phyloP scores from a whole-genome alignment of 2,888 invertebrate species.

The Psylliodes chrysocephalus region DNA sequence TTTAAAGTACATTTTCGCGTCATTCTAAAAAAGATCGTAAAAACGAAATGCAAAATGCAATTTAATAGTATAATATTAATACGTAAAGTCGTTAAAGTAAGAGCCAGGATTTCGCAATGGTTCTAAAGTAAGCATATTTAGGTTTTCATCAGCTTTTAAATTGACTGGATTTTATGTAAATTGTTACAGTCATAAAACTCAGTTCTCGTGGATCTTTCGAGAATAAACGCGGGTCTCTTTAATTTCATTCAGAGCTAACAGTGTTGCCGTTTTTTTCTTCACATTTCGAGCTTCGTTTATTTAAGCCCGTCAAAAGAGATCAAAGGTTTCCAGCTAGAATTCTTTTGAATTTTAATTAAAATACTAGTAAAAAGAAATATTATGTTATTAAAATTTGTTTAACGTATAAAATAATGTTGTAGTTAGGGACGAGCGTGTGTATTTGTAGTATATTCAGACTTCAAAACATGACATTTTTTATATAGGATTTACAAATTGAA shows the following conservation, averaged over 20 bases:
- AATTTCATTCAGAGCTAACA: conserved; percentile 21
- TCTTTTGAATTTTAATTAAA: too few relatives aligned
- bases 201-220: conserved; percentile 31
- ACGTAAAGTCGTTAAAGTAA: conserved; percentile 20
- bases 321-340: too few relatives aligned
- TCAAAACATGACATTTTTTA: too few relatives aligned
- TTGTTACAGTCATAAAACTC: conserved; percentile 34
- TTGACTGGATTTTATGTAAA: conserved; percentile 39
- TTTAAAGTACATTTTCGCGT: too few relatives aligned
- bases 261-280: conserved; percentile 27
- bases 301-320: too few relatives aligned
- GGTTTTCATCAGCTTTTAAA: conserved; percentile 39
- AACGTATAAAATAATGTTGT: too few relatives aligned
- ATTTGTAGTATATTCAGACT: too few relatives aligned
- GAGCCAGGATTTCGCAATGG: conserved; percentile 17
- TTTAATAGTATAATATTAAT: not conserved
- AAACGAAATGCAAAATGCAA: not conserved
- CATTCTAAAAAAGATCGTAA: not conserved
- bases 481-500: too few relatives aligned
- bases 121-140: conserved; percentile 24
- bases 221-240: conserved; percentile 8
- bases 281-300: too few relatives aligned
- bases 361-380: too few relatives aligned
- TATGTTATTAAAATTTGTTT: too few relatives aligned
- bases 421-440: too few relatives aligned